Evolutionary conservation across 2,888 invertebrate genomes (phyloP), one percentile per base, ranked within the genome.

Genomic region (Phortica okadai): DNA sequence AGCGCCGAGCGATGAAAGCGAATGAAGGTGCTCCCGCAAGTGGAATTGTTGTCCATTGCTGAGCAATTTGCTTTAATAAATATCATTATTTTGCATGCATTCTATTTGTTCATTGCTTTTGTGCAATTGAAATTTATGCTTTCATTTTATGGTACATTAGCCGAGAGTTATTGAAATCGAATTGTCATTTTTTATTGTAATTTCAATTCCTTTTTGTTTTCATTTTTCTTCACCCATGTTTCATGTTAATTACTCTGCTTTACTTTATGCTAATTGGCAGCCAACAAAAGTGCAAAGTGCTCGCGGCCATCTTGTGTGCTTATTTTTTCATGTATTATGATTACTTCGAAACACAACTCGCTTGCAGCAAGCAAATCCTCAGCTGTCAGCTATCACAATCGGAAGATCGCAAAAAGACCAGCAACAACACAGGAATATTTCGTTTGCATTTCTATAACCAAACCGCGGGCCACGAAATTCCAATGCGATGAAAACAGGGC

Each of bases 1-100:
- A 45, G 6, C 10, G 7, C 10, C 10, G 45, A 45, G 6, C 10
- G 45, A 45, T 45, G 45, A 10, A 45, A 45, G 6, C 10, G 7
- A 10, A 10, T 14, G 8, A 11, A 14, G 50, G 10, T 50, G 50
- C 50, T 21, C 50, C 50, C 50, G 14, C 6, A 50, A 50, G 50
- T 0, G 50, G 14, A 50, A 50, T 50, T 50, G 10, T 6, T 74
- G 75, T 74, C 44, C 59, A 75, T 76, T 74, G 78, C 73, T 78
- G 78, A 82, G 77, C 82, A 84, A 87, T 88, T 33, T 88, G 88
- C 85, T 87, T 88, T 88, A 88, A 87, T 86, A 88, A 87, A 88
- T 82, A 81, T 82, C 83, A 85, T 83, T 82, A 83, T 78, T 81
- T 82, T 80, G 74, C 7, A 80, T 82, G 79, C 79, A 78, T 82